Percentiles rank a stretch among this genome's conserved stretches.
phyloP scores from a whole-genome alignment of 1,140 invertebrate genomes.

The Zaprionus lachaisei region DNA sequence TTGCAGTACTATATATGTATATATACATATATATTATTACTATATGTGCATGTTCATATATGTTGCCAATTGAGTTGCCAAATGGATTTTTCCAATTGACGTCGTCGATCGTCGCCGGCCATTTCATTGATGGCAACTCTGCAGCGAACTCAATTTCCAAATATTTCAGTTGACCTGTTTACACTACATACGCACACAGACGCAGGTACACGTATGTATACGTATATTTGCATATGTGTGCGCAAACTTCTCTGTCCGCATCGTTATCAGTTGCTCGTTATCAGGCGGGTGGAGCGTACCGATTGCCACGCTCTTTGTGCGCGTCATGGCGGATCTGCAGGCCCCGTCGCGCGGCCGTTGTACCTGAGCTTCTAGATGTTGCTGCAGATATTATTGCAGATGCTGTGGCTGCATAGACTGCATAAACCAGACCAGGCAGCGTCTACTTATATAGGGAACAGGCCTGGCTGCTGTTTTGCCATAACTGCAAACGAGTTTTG shows the following conservation, averaged over 20 bases:
- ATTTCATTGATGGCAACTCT: conserved; percentile 3
- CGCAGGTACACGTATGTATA: not conserved
- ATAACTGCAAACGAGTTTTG: conserved; percentile 59
- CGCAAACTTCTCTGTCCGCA: conserved; percentile 10
- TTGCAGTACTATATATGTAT: no score
- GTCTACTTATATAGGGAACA: not conserved
- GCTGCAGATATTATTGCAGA: conserved; percentile 1
- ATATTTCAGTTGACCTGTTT: conserved; percentile 2
- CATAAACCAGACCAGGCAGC: not conserved
- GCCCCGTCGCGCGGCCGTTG: not conserved
- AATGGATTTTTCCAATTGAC: conserved; percentile 42
- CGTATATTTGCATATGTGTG: conserved; percentile 1
- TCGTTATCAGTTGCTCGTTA: conserved; percentile 37
- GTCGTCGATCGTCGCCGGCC: conserved; percentile 12
- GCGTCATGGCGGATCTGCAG: not conserved
- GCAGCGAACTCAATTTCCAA: conserved; percentile 21
- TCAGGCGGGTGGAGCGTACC: conserved; percentile 32
- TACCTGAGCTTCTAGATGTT: conserved; percentile 1
- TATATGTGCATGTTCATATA: no score
- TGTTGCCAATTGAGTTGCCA: conserved; percentile 18
- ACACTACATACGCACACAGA: conserved; percentile 3
- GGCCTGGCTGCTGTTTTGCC: not conserved
- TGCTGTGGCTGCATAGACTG: conserved; percentile 6
- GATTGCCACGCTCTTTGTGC: conserved; percentile 15
- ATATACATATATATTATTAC: no score